Evolutionary conservation across 1,140 invertebrate genomes (phyloP).

Genomic region (Bombus affinis): DNA sequence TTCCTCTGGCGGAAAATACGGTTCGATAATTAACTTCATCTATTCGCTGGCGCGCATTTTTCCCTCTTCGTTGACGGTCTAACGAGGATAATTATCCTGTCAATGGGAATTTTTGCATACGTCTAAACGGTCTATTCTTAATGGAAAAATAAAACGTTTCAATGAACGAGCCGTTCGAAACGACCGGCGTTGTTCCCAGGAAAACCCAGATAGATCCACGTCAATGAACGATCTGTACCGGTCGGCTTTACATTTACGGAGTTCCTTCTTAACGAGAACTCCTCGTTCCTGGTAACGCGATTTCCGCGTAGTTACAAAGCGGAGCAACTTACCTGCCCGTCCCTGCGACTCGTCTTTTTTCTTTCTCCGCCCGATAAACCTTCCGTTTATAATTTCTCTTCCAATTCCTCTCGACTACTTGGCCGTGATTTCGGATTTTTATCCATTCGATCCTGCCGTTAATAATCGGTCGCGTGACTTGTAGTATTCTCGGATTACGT

Average conservation of each 20-base stretch:
- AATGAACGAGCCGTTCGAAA: not conserved
- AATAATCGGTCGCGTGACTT: not conserved
- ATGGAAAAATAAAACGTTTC: constrained; percentile 15
- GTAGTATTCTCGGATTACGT: not conserved
- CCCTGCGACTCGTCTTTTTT: constrained; percentile 32
- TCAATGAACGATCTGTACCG: constrained; percentile 70
- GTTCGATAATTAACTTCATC: not conserved
- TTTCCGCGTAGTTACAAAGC: constrained; percentile 70
- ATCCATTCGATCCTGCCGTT: not conserved
- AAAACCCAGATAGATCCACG: constrained; percentile 52
- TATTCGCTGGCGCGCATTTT: not conserved
- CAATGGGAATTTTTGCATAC: not conserved
- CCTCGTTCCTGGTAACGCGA: constrained; percentile 72
- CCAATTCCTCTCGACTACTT: not conserved
- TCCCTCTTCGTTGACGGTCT: not conserved
- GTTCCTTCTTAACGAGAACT: constrained; percentile 74
- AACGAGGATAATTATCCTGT: constrained; percentile 3
- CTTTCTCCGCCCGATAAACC: constrained; percentile 38
- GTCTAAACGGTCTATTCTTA: not conserved
- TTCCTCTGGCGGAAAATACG: not conserved
- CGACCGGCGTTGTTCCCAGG: constrained; percentile 25
- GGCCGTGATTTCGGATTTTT: not conserved
- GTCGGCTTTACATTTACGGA: constrained; percentile 74
- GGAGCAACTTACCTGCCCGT: constrained; percentile 37
- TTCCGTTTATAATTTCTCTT: constrained; percentile 41